Evolutionary conservation across 2,888 invertebrate genomes (phyloP).

Genomic region (Lasioglossum vierecki): DNA sequence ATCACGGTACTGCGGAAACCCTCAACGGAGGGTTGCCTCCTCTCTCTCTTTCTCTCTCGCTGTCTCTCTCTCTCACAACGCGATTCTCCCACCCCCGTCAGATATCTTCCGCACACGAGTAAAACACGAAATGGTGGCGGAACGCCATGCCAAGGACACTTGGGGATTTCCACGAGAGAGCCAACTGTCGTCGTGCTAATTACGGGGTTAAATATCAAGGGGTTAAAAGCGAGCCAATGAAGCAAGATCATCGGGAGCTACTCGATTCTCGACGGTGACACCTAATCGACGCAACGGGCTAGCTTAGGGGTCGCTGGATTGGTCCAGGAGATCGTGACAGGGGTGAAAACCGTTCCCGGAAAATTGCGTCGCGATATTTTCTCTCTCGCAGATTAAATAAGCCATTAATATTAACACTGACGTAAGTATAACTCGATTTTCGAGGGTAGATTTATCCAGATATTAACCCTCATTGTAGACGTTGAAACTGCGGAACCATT

Average conservation of each 20-base stretch:
- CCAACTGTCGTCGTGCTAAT: slow-evolving; percentile 75
- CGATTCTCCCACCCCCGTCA: slow-evolving; percentile 32
- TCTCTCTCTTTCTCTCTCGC: slow-evolving; percentile 35
- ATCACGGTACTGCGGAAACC: slow-evolving; percentile 81
- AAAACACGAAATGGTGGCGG: slow-evolving; percentile 31
- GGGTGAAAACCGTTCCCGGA: neutral
- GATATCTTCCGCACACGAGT: slow-evolving; percentile 34
- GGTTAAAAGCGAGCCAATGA: slow-evolving; percentile 70
- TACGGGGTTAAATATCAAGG: slow-evolving; percentile 81
- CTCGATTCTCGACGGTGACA: slow-evolving; percentile 41
- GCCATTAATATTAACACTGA: neutral
- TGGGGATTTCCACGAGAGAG: slow-evolving; percentile 45
- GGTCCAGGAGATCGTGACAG: neutral
- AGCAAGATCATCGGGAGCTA: slow-evolving; percentile 57
- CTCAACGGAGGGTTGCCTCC: slow-evolving; percentile 73
- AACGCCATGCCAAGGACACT: slow-evolving; percentile 28
- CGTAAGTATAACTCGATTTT: neutral
- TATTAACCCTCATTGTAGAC: neutral
- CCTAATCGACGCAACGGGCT: slow-evolving; percentile 58
- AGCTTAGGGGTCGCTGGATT: slow-evolving; percentile 40
- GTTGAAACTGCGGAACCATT: too few relatives aligned
- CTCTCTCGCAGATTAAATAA: neutral
- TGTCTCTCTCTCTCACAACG: slow-evolving; percentile 57
- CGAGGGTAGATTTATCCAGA: neutral
- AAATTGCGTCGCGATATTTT: neutral